phyloP scores from a whole-genome alignment of 2,113 vertebrate genomes.

The Garra rufa region DNA sequence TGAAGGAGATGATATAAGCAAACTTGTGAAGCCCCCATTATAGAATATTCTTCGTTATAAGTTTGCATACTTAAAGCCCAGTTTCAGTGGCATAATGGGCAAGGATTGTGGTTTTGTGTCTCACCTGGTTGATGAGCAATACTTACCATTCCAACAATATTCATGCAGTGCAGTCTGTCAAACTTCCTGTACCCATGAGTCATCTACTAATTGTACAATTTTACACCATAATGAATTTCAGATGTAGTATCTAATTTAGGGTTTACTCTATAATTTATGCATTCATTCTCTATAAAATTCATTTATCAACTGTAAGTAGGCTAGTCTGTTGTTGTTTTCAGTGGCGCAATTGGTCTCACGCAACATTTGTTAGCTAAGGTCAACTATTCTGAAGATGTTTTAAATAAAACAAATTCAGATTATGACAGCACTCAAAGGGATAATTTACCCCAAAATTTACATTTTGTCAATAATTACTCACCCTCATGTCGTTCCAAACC shows the following conservation, averaged over 20 bases:
- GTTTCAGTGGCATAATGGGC: background rate
- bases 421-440: too few species aligned
- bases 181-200: background rate
- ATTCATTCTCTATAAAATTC: background rate
- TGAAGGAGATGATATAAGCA: constrained; percentile 11
- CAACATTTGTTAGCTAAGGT: too few species aligned
- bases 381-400: background rate
- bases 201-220: background rate
- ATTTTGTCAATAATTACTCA: too few species aligned
- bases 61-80: background rate
- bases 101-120: background rate
- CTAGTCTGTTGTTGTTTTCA: too few species aligned
- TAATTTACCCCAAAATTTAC: too few species aligned
- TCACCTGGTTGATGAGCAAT: background rate
- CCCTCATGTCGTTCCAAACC: too few species aligned
- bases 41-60: background rate
- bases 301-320: too few species aligned
- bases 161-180: background rate
- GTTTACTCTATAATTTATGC: background rate
- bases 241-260: background rate
- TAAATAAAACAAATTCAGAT: background rate
- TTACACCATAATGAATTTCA: background rate
- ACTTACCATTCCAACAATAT: background rate
- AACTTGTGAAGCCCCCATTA: background rate
- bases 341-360: background rate